Evolutionary conservation across 2,113 vertebrate species (phyloP), one percentile per base, ranked within the genome.

Genomic region (Clupea harengus): DNA sequence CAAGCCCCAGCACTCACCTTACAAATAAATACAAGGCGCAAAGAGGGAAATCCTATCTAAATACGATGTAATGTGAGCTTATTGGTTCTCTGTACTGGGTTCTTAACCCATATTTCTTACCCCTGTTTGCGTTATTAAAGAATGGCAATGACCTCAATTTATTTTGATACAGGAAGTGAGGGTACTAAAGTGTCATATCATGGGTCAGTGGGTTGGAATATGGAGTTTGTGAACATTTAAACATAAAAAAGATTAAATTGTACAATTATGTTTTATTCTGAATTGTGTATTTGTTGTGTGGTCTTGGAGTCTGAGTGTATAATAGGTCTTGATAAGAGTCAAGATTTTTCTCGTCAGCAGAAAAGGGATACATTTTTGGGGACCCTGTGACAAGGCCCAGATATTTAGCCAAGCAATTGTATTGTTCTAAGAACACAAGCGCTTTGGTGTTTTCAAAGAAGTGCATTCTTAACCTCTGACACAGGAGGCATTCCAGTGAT

Each of bases 21-120:
- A 75, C 82, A 88, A 85, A 85, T 86, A 83, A 89, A 87, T 82
- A 84, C 46, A 81, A 84, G 81, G 81, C 75, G 82, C 81, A 83
- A 57, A 28, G 84, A 39, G 32, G 64, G 39, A 60, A 83, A 64
- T 64, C 25, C 80, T 44, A 3, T 44, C 3, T 60, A 81, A 84
- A 86, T 84, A 85, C 60, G 11, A 15, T 8, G 83, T 46, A 54
- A 82, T 45, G 52, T 87, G 82, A 67, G 22, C 6, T 15, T 82
- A 64, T n/a, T 54, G 50, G 84, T 49, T 22, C 67, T 67, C 10
- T 39, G 4, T 15, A 1, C 72, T 11, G 28, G 39, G 44, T 28
- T 39, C 49, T 39, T 49, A 39, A 80, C 49, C 80, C n/a, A 15
- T 80, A 45, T 13, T 20, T 32, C 39, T 49, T 72, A 81, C 67